Base-by-base conservation (phyloP, 2,797 vertebrate species). In the Pempheris klunzingeri region DNA sequence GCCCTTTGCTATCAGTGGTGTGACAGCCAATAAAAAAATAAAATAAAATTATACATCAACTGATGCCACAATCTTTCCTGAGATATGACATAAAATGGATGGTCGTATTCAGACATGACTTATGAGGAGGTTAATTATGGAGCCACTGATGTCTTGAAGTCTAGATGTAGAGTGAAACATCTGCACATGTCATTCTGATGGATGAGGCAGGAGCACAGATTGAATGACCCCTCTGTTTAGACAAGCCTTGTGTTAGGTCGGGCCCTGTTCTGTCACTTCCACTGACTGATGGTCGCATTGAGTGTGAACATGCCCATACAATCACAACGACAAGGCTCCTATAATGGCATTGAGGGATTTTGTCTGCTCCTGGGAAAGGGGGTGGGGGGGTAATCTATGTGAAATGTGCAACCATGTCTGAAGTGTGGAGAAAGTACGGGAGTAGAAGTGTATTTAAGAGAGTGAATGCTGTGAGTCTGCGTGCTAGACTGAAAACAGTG, bases 161-260 rank as follows among this genome's bases (percentile, higher is more conserved):
- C 54, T 60, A 39, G 67, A 68, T 63, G 57, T 76, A 71, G 62
- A 58, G 55, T 6, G 17, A 64, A 20, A 7, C 82, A 88, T 90
- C 81, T 88, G 82, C 85, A 91, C 85, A 71, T 74, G 86, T 88
- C 88, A 62, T 4, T 39, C 49, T 93, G 92, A 94, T 80, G 83
- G 80, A 93, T 92, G 83, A 71, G 46, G 24, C 1, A 0, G 34
- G 64, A 79, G 82, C 78, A 62, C 44, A 81, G 86, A 90, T 88
- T 73, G 38, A 89, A 72, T 57, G 78, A 81, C 84, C 81, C 81
- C 63, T 8, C 44, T 77, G 72, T 81, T 85, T 26, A 39, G 83
- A 90, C 80, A 81, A 87, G 82, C 46, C 71, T 30, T n/a, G 78
- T 58, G 85, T 77, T 60, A 72, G 66, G 76, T 63, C 36, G 38